Evolutionary conservation across 2,888 invertebrate genomes (phyloP), one percentile per base, ranked within the genome.

Genomic region (Hirtodrosophila duncani): DNA sequence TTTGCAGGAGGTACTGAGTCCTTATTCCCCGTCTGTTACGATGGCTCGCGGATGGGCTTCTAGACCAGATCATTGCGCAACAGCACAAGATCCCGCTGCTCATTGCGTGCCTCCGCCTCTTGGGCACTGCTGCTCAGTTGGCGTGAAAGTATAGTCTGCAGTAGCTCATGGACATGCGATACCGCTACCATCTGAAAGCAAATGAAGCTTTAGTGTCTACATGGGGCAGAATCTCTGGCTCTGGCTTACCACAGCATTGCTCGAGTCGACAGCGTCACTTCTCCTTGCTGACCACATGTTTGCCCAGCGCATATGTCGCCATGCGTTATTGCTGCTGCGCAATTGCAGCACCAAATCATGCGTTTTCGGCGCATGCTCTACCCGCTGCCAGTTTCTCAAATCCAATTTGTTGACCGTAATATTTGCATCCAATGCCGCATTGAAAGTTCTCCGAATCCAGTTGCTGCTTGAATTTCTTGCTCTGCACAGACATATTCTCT

Each of bases 51-150:
- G 1, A 89, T 88, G 1, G 93, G 85, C 83, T 91, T 92, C 74
- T 91, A 89, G 0, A 92, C 92, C 42, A 98, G 87, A 55, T 94
- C 92, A 83, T 98, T 98, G 11, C 98, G 89, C 18, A 97, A 85
- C 80, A 94, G 89, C 9, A 97, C 89, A 17, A 98, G 88, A 81
- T 95, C 96, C 49, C 94, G 88, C 37, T 91, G 89, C 74, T 95
- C 94, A 14, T 90, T 89, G 44, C 90, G 89, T 11, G 88, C 78
- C 6, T 82, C 64, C 44, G 86, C 78, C 23, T 93, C 89, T 10
- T 88, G 86, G 0, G 82, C 63, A 0, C 78, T 56, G 0, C 81
- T 75, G 8, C 49, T 53, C 14, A 72, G 30, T 0, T 48, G 30
- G 17, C 67, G 36, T 16, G 88, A 89, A 0, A 95, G 87, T 5